A percentile compares a stretch with the other conserved stretches of the same genome.
Evolutionary conservation across 2,888 invertebrate species (phyloP).

Genomic region (Himalopsyche kuldschensis): DNA sequence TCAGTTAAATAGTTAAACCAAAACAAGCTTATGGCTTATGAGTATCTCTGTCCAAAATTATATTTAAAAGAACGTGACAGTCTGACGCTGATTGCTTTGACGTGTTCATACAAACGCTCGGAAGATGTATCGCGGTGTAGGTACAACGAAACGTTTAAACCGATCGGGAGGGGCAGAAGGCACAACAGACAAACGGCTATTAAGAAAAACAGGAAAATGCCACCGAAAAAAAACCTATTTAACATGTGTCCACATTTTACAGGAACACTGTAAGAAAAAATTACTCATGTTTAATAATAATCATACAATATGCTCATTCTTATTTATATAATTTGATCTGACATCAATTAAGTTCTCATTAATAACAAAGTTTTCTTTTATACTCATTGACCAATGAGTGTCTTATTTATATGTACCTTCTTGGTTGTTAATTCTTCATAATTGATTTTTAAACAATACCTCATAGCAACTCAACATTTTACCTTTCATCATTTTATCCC

Average conservation of each 20-base stretch:
- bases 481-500: too few species aligned
- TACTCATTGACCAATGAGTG: too few species aligned
- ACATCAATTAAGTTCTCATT: too few species aligned
- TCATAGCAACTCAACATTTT: too few species aligned
- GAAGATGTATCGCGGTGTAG: neutral
- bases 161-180: neutral
- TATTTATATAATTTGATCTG: too few species aligned
- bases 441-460: too few species aligned
- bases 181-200: constrained; percentile 9
- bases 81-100: neutral
- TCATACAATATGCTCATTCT: too few species aligned
- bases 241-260: neutral
- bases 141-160: neutral
- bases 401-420: too few species aligned
- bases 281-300: neutral
- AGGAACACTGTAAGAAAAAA: neutral
- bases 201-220: constrained; percentile 25
- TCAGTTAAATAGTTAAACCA: too few species aligned
- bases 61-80: neutral
- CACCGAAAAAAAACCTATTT: constrained; percentile 7
- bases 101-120: neutral
- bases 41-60: neutral
- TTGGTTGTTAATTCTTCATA: too few species aligned
- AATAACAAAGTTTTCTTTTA: too few species aligned
- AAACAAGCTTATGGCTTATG: neutral